A percentile compares a stretch with the other conserved stretches of the same genome.
Conservation (phyloP, 2,797 vertebrate genomes). For the Cryptoprocta ferox region DNA sequence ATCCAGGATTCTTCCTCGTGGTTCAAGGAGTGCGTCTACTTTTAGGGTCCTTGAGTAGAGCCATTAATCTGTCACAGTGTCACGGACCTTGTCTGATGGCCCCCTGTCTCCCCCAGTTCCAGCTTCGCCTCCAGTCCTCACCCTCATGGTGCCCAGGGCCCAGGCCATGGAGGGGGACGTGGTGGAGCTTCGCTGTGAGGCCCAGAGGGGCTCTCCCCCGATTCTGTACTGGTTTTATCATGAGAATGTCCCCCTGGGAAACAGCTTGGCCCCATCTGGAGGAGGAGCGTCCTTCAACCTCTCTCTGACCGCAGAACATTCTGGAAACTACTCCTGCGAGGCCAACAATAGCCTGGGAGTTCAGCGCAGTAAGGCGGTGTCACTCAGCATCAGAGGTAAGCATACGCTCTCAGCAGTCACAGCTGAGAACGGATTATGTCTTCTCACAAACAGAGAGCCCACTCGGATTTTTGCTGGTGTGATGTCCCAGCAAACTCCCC, state of each 20-base stretch:
- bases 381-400: constrained; percentile 22
- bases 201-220: constrained; percentile 37
- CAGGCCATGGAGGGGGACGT: not conserved
- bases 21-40: not conserved
- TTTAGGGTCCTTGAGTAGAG: not conserved
- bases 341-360: constrained; percentile 56
- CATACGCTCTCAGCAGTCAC: not conserved
- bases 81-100: not conserved
- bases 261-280: not conserved
- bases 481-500: not conserved
- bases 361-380: not conserved
- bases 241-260: not conserved
- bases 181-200: constrained; percentile 48
- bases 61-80: not conserved
- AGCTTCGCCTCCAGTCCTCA: not conserved
- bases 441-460: not conserved
- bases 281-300: not conserved
- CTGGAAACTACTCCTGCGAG: constrained; percentile 71
- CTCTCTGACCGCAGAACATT: not conserved
- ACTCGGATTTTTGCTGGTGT: too few relatives aligned
- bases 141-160: not conserved
- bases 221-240: constrained; percentile 65
- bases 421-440: not conserved
- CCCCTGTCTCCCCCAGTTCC: constrained; percentile 36
- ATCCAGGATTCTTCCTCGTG: not conserved